phyloP scores from a whole-genome alignment of 2,888 invertebrate species.

The Ametastegia equiseti region DNA sequence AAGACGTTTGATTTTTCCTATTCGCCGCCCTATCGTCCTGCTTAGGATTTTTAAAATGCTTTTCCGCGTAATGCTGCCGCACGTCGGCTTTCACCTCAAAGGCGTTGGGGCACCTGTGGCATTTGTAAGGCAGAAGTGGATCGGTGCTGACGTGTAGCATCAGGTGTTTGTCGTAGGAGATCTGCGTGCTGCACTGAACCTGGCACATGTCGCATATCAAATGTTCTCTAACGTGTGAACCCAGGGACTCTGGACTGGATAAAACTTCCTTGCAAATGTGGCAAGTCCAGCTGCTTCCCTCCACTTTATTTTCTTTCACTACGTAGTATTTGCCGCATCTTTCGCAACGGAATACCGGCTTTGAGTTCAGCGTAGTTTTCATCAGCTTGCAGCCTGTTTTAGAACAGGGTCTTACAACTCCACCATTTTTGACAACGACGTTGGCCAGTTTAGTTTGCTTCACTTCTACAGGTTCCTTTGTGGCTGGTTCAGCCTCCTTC shows the following conservation, averaged over 20 bases:
- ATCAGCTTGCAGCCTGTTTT: conserved; percentile 57
- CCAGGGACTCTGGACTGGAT: conserved; percentile 56
- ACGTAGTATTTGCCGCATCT: conserved; percentile 59
- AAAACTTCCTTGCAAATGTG: conserved; percentile 60
- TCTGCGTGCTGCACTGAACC: conserved; percentile 58
- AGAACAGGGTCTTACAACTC: background rate
- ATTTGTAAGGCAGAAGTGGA: conserved; percentile 64
- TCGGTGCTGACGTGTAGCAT: conserved; percentile 64
- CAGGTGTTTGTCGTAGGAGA: conserved; percentile 60
- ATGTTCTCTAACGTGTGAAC: conserved; percentile 64
- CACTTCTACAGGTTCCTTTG: conserved; percentile 52
- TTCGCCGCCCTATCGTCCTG: background rate
- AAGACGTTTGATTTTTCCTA: background rate
- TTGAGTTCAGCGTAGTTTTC: conserved; percentile 53
- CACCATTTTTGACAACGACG: background rate
- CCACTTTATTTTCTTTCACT: conserved; percentile 50
- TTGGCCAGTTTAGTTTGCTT: conserved; percentile 2
- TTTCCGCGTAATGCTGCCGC: conserved; percentile 56
- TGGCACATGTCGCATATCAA: conserved; percentile 67
- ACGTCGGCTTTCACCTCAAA: conserved; percentile 64
- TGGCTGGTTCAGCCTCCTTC: conserved; percentile 58
- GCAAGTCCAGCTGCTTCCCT: conserved; percentile 58
- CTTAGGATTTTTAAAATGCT: conserved; percentile 51
- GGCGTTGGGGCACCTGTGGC: conserved; percentile 64
- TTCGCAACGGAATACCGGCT: conserved; percentile 56